Evolutionary conservation across 1,140 invertebrate species (phyloP).

Genomic region (Neodiprion virginianus): DNA sequence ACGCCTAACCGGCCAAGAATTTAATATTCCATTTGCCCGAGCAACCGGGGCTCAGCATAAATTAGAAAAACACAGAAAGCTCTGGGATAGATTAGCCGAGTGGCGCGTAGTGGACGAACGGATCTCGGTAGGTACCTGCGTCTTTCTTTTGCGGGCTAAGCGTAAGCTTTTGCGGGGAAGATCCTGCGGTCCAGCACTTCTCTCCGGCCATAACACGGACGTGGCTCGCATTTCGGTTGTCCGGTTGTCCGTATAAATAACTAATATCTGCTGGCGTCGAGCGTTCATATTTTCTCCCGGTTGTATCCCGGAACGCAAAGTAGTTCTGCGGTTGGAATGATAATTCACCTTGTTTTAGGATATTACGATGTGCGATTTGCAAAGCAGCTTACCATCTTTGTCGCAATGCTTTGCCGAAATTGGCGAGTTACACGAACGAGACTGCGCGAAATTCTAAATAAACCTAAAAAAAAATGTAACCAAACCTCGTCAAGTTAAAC

Average conservation of each 20-base stretch:
- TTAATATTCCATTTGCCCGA: conserved; percentile 3
- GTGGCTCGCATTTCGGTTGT: neutral
- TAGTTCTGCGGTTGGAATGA: neutral
- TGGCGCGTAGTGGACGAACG: no score
- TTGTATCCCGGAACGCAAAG: neutral
- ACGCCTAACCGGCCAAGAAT: neutral
- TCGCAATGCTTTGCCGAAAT: no score
- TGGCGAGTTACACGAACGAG: no score
- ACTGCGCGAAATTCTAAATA: no score
- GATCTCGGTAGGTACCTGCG: neutral
- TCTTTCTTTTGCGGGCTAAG: neutral
- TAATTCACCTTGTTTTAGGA: neutral
- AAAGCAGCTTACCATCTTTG: neutral
- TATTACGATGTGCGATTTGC: neutral
- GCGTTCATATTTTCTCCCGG: neutral
- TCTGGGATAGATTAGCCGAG: neutral
- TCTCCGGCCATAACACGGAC: neutral
- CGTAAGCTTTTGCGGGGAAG: neutral
- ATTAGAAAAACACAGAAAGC: conserved; percentile 4
- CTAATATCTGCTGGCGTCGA: conserved; percentile 3
- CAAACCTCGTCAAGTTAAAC: no score
- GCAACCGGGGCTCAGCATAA: neutral
- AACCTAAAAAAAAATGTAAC: no score
- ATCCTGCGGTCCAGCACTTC: neutral
- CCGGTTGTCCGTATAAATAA: neutral